Conservation (phyloP, 2,888 invertebrate genomes). For the Cosmia trapezina region DNA sequence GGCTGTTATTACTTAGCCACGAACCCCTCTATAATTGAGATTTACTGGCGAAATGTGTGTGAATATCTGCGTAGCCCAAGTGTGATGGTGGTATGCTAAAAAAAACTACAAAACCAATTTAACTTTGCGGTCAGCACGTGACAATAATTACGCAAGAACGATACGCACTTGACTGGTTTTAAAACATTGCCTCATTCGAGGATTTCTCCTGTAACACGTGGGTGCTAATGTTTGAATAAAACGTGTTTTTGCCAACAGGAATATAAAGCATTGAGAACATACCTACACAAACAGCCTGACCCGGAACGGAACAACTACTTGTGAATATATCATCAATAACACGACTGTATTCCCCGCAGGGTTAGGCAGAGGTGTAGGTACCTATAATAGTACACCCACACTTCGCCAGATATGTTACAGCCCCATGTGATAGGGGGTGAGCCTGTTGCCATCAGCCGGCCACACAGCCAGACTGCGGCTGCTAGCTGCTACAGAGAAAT, state of each 20-base stretch:
- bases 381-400: no score
- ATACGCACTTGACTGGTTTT: background rate
- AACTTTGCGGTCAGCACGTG: background rate
- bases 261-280: background rate
- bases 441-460: background rate
- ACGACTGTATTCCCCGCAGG: background rate
- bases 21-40: no score
- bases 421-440: background rate
- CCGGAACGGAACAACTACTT: background rate
- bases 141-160: background rate
- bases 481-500: background rate
- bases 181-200: background rate
- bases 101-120: background rate
- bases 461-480: background rate
- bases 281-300: background rate
- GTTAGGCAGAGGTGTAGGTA: background rate
- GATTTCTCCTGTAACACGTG: conserved; percentile 20
- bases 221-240: background rate
- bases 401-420: no score
- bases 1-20: no score
- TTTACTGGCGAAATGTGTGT: no score
- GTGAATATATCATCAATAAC: background rate
- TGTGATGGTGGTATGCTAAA: background rate
- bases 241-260: no score
- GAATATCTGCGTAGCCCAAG: no score